These are phyloP conservation scores for Capreolus pygargus DNA, from an alignment of 2,113 vertebrate species.

Conservation along the genomic window DNA sequence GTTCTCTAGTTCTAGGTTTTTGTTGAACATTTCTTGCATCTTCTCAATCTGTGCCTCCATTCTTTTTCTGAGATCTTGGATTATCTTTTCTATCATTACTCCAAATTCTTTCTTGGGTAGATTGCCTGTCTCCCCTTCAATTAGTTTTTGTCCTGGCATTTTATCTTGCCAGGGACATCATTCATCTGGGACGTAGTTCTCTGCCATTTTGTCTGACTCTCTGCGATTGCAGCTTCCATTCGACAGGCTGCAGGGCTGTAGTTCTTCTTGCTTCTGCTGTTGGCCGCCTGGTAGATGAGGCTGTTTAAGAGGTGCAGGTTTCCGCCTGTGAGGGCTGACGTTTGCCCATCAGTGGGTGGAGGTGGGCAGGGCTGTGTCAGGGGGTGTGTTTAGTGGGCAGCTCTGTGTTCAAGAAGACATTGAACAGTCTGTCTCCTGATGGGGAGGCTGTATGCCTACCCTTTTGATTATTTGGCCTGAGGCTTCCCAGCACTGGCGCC, in stretches of 20 bases:
- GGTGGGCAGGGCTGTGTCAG: neutral
- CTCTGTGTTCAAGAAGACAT: neutral
- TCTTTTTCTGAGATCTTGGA: neutral
- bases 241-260: neutral
- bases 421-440: neutral
- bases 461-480: neutral
- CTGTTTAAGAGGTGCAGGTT: neutral
- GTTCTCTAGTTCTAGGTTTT: neutral
- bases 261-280: neutral
- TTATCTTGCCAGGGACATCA: neutral
- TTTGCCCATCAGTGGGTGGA: neutral
- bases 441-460: neutral
- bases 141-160: neutral
- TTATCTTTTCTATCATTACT: neutral
- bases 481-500: neutral
- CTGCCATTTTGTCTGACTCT: neutral
- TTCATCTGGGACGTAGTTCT: neutral
- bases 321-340: neutral
- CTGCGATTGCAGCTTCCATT: neutral
- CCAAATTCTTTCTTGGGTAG: neutral
- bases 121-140: neutral
- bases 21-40: neutral
- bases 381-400: neutral
- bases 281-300: neutral
- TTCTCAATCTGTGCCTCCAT: neutral